Evolutionary conservation across 2,888 invertebrate genomes (phyloP), one percentile per base, ranked within the genome.

Genomic region (Pristionchus entomophagus): DNA sequence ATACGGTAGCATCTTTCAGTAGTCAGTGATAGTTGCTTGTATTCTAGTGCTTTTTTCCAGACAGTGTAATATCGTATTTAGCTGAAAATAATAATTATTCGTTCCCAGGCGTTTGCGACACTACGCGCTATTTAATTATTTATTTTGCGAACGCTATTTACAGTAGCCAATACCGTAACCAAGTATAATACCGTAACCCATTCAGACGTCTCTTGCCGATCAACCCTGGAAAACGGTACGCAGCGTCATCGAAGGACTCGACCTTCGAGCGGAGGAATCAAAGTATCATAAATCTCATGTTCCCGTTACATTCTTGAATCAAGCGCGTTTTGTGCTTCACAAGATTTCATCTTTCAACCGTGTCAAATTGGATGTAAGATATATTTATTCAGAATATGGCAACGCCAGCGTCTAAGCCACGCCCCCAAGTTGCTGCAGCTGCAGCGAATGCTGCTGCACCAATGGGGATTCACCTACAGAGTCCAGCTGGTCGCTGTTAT

Each of bases 381-480:
- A n/a, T n/a, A n/a, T n/a, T n/a, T n/a, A n/a, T n/a, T n/a, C n/a
- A 65, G 65, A 35, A 32, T 65, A 17, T 65, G 65, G 65, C 3
- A n/a, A 12, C 65, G 65, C 3, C 32, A 65, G 32, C 65, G 65
- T 10, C 65, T n/a, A 2, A 17, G 3, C 17, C 10, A 32, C 32
- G 12, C 10, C 65, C n/a, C 32, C 14, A 41, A 73, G 32, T 22
- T 82, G n/a, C 56, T 82, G 12, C 51, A 17, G 22, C 22, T 82
- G 0, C 35, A 59, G 12, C 82, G 82, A 0, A 12, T 82, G 14
- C 82, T 82, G 0, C 59, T 82, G 14, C 82, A 59, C 22, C 29
- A 82, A n/a, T 82, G 82, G 82, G 82, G 82, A 82, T 82, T 82
- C 82, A 59, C 82, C 26, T 82, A 45, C 38, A 56, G 59, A 59